Evolutionary conservation across 2,888 invertebrate genomes (phyloP), one percentile per base, ranked within the genome.

Genomic region (Cosmopolites sordidus): DNA sequence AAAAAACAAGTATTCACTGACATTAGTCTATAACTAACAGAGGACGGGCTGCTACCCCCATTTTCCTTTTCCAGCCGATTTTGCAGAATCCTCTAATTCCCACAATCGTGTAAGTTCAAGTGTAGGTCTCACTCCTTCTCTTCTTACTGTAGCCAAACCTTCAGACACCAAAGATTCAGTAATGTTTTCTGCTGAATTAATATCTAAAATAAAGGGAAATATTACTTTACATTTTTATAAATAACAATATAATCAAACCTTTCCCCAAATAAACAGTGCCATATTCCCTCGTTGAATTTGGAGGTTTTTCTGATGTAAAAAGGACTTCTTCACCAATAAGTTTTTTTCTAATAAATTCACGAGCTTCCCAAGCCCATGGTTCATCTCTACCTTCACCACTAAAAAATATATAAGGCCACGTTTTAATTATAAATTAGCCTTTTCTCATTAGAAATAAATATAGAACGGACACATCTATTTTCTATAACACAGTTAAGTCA

Each of bases 341-440:
- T 73, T 92, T 92, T 69, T 92, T 92, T 30, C 98, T 82, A 43
- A 99, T 78, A 69, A 87, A 97, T 76, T 99, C 98, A 49, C 98
- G 83, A 1, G 97, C 92, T 70, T 98, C 97, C 96, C 97, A 99
- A 0, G 96, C 97, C 78, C 81, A 98, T 1, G 97, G 92, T 75
- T 98, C 92, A 71, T 93, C 93, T 71, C 84, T 87, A 9, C 87
- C 87, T 40, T 81, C 81, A 38, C 82, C 79, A 72, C 80, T 83
- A 72, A 22, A 68, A 70, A 6, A 33, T 12, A 33, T 12, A 9
- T 8, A 22, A n/a, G n/a, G n/a, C n/a, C n/a, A n/a, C n/a, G n/a
- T n/a, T n/a, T n/a, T n/a, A n/a, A n/a, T n/a, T n/a, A n/a, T n/a
- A n/a, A n/a, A n/a, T n/a, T n/a, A n/a, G n/a, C n/a, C n/a, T n/a